Evolutionary conservation across 2,888 invertebrate species (phyloP).

Genomic region (Tineola bisselliella): DNA sequence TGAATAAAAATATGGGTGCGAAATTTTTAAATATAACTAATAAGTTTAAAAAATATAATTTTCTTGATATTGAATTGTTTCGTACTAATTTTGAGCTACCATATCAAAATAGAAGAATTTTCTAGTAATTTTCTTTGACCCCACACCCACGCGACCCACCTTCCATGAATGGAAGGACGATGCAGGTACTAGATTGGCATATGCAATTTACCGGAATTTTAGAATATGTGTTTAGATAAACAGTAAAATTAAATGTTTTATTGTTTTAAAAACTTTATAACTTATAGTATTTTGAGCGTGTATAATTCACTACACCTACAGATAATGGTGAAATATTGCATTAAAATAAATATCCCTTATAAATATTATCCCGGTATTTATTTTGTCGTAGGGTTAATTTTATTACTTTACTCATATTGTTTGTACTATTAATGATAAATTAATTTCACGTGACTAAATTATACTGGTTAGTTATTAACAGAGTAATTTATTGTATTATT

Average conservation of each 20-base stretch:
- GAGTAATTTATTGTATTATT: neutral
- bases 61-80: too few species aligned
- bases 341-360: too few species aligned
- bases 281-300: too few species aligned
- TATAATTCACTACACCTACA: too few species aligned
- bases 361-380: too few species aligned
- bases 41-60: too few species aligned
- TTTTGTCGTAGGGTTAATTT: neutral
- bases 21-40: too few species aligned
- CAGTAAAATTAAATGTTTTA: neutral
- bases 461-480: neutral
- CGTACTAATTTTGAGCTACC: neutral
- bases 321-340: too few species aligned
- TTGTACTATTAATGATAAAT: neutral
- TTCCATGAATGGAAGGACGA: slow-evolving; percentile 30
- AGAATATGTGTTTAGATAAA: neutral
- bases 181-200: neutral
- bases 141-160: slow-evolving; percentile 40
- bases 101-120: neutral
- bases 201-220: neutral
- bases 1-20: too few species aligned
- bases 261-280: neutral
- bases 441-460: neutral
- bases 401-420: neutral
- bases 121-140: slow-evolving; percentile 13